Conservation (phyloP, 2,888 invertebrate genomes). For the Pollenia griseotomentosa region DNA sequence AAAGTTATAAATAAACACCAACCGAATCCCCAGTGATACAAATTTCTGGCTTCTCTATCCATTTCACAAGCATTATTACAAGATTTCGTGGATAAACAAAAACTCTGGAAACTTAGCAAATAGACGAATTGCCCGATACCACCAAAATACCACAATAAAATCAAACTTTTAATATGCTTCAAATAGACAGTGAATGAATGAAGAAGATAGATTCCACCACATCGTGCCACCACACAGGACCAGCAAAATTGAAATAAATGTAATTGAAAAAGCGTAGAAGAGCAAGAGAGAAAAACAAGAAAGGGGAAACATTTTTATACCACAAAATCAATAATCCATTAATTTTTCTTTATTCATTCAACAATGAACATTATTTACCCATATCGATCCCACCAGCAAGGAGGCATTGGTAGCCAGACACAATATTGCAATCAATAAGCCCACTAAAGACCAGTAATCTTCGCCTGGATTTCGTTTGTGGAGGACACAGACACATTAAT, state of each 20-base stretch:
- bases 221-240: not conserved
- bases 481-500: not conserved
- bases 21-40: constrained; percentile 37
- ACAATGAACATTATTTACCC: constrained; percentile 27
- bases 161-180: constrained; percentile 12
- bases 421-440: constrained; percentile 48
- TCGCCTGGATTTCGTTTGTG: constrained; percentile 30
- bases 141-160: constrained; percentile 58
- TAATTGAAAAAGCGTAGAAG: constrained; percentile 19
- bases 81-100: constrained; percentile 47
- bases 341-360: not conserved
- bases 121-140: constrained; percentile 47
- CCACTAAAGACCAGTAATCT: constrained; percentile 43
- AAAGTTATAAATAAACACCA: constrained; percentile 56
- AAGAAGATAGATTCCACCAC: not conserved
- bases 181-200: not conserved
- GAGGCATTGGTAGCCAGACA: constrained; percentile 35
- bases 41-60: constrained; percentile 6
- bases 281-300: not conserved
- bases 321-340: constrained; percentile 49
- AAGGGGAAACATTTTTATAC: not conserved
- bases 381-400: constrained; percentile 17
- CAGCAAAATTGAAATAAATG: not conserved
- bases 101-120: constrained; percentile 50
- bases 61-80: constrained; percentile 39